Evolutionary conservation across 2,797 vertebrate species (phyloP).

Genomic region (Carcharodon carcharias): DNA sequence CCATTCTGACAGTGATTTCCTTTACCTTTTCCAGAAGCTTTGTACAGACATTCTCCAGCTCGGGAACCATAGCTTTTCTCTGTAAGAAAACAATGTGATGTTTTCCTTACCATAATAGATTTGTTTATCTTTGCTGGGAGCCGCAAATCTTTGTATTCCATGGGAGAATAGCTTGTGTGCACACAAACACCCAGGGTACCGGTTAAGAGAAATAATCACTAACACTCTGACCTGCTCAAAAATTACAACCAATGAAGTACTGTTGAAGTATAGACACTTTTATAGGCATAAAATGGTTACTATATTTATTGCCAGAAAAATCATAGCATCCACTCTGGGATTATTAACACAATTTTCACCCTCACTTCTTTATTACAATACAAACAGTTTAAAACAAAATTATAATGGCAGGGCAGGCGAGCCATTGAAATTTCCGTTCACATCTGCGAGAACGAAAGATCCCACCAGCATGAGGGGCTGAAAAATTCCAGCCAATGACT

Average conservation of each 20-base stretch:
- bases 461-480: too few species aligned
- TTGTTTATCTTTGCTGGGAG: background rate
- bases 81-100: background rate
- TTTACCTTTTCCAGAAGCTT: background rate
- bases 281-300: background rate
- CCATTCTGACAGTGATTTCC: background rate
- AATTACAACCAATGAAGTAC: background rate
- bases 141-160: background rate
- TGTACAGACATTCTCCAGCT: background rate
- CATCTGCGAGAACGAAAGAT: too few species aligned
- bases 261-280: background rate
- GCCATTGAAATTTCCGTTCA: too few species aligned
- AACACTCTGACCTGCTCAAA: background rate
- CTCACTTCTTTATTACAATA: background rate
- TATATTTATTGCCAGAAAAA: slow-evolving; percentile 3
- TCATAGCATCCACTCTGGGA: background rate
- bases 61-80: background rate
- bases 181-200: background rate
- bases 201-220: slow-evolving; percentile 12
- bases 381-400: background rate
- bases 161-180: background rate
- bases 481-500: too few species aligned
- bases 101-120: background rate
- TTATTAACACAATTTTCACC: background rate
- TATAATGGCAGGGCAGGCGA: background rate